Evolutionary conservation across 2,797 vertebrate species (phyloP).

Genomic region (Lagocephalus sceleratus): DNA sequence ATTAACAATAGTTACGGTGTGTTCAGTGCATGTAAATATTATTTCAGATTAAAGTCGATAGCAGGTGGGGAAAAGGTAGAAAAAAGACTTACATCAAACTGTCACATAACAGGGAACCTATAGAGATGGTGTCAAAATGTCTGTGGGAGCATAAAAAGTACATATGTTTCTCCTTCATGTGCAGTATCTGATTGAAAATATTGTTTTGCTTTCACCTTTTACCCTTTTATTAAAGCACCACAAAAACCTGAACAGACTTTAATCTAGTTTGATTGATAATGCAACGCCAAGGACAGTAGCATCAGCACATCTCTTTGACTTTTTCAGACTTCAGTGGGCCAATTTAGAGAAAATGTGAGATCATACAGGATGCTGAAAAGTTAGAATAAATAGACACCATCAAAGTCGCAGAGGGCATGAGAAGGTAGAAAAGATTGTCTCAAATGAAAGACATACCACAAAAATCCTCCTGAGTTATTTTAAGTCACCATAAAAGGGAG

Average conservation of each 20-base stretch:
- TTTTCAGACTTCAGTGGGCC: conserved; percentile 38
- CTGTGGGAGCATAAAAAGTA: neutral
- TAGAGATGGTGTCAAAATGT: conserved; percentile 1
- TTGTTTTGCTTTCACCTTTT: conserved; percentile 8
- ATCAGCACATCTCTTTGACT: conserved; percentile 23
- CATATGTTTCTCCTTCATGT: neutral
- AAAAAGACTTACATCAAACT: neutral
- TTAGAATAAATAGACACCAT: conserved; percentile 65
- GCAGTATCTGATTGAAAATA: too few species aligned
- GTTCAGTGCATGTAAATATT: conserved; percentile 4
- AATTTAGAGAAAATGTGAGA: conserved; percentile 61
- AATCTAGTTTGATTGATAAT: conserved; percentile 5
- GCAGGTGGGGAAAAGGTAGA: conserved; percentile 8
- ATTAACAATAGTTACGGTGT: neutral
- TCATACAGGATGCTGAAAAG: conserved; percentile 66
- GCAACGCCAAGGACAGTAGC: conserved; percentile 8
- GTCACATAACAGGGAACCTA: neutral
- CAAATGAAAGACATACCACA: conserved; percentile 70
- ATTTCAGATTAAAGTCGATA: conserved; percentile 21
- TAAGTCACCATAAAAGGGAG: conserved; percentile 50
- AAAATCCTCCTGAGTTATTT: conserved; percentile 74
- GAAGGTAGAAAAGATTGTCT: conserved; percentile 68
- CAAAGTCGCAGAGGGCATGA: conserved; percentile 55
- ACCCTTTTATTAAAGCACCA: neutral
- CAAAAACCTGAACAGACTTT: conserved; percentile 3